Percentiles rank a stretch among this genome's conserved stretches.
phyloP scores from a whole-genome alignment of 2,888 invertebrate species.

The Melanophora roralis region DNA sequence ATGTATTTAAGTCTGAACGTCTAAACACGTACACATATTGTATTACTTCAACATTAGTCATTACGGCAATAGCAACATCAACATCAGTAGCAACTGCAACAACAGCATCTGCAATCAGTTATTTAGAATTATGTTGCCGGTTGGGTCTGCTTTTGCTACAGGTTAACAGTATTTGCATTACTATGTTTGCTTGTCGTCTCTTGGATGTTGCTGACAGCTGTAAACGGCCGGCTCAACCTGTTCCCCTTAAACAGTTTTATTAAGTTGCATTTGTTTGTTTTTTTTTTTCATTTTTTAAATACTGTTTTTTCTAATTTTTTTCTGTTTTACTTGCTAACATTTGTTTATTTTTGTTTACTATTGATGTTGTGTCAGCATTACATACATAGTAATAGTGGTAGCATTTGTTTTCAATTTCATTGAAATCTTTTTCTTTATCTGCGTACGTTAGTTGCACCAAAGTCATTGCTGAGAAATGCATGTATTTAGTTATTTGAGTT shows the following conservation, averaged over 20 bases:
- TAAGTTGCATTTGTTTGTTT: conserved; percentile 41
- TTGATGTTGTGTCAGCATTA: conserved; percentile 51
- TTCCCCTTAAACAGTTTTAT: conserved; percentile 51
- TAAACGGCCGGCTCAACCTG: conserved; percentile 59
- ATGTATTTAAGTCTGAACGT: conserved; percentile 9
- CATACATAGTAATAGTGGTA: too few species aligned
- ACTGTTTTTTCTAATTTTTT: conserved; percentile 26
- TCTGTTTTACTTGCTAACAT: conserved; percentile 14
- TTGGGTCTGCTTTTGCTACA: background rate
- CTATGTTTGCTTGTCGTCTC: conserved; percentile 52
- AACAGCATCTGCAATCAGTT: conserved; percentile 49
- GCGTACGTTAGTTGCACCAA: conserved; percentile 14
- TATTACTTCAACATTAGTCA: conserved; percentile 59
- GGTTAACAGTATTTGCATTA: conserved; percentile 12
- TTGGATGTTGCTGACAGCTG: conserved; percentile 53
- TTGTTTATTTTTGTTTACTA: conserved; percentile 21
- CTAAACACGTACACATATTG: conserved; percentile 61
- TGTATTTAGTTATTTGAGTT: background rate
- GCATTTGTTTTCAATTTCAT: conserved; percentile 61
- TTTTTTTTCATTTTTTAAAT: background rate
- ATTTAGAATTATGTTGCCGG: conserved; percentile 49
- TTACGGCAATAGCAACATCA: conserved; percentile 46
- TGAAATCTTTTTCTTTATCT: conserved; percentile 44
- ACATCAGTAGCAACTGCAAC: conserved; percentile 2
- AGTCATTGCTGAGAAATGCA: conserved; percentile 50